Conservation (phyloP, 2,797 vertebrate genomes). For the Lophotriccus pileatus region DNA sequence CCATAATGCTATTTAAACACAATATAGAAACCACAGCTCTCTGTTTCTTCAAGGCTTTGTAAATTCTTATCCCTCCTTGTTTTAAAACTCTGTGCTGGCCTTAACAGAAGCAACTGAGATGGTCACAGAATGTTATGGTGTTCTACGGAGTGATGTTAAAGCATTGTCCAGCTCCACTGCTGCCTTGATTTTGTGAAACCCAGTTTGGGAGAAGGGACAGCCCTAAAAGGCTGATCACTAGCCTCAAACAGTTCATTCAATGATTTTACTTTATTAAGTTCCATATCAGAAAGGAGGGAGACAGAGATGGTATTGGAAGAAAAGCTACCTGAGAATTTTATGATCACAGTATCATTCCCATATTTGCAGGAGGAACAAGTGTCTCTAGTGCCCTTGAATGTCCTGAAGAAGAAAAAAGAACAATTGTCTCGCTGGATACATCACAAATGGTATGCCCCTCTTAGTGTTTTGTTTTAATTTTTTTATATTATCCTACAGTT, state of each 20-base stretch:
- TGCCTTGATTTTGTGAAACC: background rate
- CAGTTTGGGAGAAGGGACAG: background rate
- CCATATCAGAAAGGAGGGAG: background rate
- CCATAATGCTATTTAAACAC: background rate
- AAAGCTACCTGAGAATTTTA: background rate
- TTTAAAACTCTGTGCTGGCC: background rate
- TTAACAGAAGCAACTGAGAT: background rate
- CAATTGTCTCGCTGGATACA: constrained; percentile 93
- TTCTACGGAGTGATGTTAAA: background rate
- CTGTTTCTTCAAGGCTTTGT: background rate
- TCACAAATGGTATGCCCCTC: constrained; percentile 91
- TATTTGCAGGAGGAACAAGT: constrained; percentile 90
- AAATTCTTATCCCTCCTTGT: background rate
- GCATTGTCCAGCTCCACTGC: background rate
- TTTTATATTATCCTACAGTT: background rate
- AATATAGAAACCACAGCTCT: background rate
- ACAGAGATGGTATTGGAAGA: background rate
- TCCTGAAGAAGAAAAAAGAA: constrained; percentile 91
- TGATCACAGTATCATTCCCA: background rate
- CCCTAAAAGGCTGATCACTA: background rate
- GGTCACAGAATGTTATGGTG: background rate
- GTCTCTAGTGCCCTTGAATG: constrained; percentile 94
- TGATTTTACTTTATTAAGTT: background rate
- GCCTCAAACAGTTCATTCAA: background rate
- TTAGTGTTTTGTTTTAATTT: background rate